Conservation (phyloP, 92 coral and sea anemone genomes). For the Palythoa grandiflora region DNA sequence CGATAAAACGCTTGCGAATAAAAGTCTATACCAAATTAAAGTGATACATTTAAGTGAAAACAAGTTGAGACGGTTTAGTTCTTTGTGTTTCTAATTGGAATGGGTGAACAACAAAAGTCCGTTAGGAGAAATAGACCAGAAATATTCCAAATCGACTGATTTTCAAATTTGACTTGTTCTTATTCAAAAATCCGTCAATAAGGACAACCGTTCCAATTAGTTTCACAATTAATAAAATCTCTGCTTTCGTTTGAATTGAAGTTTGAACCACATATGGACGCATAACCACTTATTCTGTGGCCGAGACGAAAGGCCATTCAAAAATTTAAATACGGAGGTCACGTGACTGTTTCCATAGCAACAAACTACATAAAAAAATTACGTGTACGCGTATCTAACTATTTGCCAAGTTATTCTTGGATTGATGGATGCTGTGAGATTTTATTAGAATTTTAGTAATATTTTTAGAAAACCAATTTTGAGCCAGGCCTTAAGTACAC, state of each 20-base stretch:
- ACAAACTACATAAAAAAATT: neutral
- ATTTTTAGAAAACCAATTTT: conserved; percentile 7
- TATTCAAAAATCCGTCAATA: conserved; percentile 14
- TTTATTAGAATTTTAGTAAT: neutral
- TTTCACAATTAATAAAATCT: neutral
- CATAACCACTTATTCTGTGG: conserved; percentile 17
- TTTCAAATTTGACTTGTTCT: conserved; percentile 30
- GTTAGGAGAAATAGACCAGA: conserved; percentile 23
- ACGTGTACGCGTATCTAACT: conserved; percentile 12
- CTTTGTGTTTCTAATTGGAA: conserved; percentile 39
- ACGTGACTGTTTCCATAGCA: conserved; percentile 27
- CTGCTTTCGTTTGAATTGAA: conserved; percentile 18
- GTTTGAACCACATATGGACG: conserved; percentile 2
- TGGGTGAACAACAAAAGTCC: neutral
- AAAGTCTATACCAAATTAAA: conserved; percentile 11
- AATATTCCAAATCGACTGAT: neutral
- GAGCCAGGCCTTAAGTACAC: conserved; percentile 17
- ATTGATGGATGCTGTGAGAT: conserved; percentile 17
- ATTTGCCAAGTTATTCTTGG: conserved; percentile 14
- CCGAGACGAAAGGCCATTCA: neutral
- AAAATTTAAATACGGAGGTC: conserved; percentile 29
- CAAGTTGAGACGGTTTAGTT: conserved; percentile 9
- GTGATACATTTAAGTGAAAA: conserved; percentile 21
- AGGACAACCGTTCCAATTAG: conserved; percentile 33
- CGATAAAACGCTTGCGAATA: conserved; percentile 31